Base-by-base conservation (phyloP, 1,140 invertebrate species). In the Drosophila punjabiensis region DNA sequence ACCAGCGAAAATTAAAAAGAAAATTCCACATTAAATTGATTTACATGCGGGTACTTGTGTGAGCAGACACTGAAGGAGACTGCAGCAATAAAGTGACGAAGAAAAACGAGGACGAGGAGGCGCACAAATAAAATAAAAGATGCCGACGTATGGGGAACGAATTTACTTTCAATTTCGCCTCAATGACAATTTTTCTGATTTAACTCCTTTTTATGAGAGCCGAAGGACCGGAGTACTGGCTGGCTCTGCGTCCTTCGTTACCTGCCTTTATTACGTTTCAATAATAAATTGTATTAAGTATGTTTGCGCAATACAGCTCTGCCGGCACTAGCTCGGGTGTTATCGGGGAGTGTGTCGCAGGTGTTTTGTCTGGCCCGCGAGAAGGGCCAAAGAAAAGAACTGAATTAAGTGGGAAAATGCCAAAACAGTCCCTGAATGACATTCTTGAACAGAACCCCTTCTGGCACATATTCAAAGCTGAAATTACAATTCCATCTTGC, bases 281-380 rank as follows among this genome's bases (percentile, higher is more conserved):
- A 69, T 76, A 79, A 79, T 79, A 76, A 82, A 87, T 86, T 82
- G 76, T 66, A 82, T 86, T 83, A 83, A 76, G 81, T 75, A 59
- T 78, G 65, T 76, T 68, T 55, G 62, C 39, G 50, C 68, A 58
- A 8, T 43, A 59, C 45, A 58, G 62, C 56, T 48, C 56, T 48
- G 56, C 28, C 33, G 74, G 60, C 45, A 33, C 60, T 53, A n/a
- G 14, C 24, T 53, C 35, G 16, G 39, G 16, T 28, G 30, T 18
- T 24, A 63, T 28, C 41, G 30, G 35, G 55, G 48, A 39, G 55
- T 45, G 61, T 76, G 50, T 63, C 62, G 47, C 82, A 86, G 70
- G 70, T 87, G 79, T 73, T 69, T 68, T 67, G 79, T 70, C 53
- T 75, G 75, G 39, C 59, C 67, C 43, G 45, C n/a, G 71, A 65